Evolutionary conservation across 2,113 vertebrate species (phyloP), one percentile per base, ranked within the genome.

Genomic region (Pseudorectes ferrugineus): DNA sequence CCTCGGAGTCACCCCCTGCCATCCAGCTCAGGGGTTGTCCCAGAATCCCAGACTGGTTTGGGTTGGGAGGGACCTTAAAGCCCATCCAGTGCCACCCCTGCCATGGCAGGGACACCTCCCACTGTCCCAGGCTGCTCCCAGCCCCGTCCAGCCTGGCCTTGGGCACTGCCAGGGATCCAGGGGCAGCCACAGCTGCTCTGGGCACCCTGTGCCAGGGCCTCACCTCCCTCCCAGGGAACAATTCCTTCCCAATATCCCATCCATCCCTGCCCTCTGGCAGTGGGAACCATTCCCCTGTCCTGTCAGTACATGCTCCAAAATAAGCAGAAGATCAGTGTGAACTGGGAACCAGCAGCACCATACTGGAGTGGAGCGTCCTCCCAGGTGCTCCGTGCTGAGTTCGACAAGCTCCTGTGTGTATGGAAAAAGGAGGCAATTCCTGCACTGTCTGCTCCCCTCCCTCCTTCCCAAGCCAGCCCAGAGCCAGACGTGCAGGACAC

Each of bases 321-420:
- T 1, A 54, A 72, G 15, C 1, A 67, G 42, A 8, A 67, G 42
- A 8, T 15, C 12, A 29, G 45, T 0, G 17, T 25, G 48, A 59
- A 4, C 51, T 52, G 65, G 62, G 23, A 31, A 11, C 1, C 26
- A 24, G 40, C 63, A 28, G 0, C 0, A 2, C 4, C 33, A 8
- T 1, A 0, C 25, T 19, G 42, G 2, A 26, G 9, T 0, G 20
- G 14, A 33, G 22, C 2, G 43, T 4, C 68, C 19, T 18, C 54
- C 66, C 38, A 24, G 38, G 20, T 19, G 46, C 43, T 76, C 62
- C 36, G 2, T 2, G 59, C 14, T 2, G 57, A 52, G 36, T 1
- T 11, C 45, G 9, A 5, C 4, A 1, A 6, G 19, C 48, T 38
- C 35, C 72, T 1, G 26, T 13, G 38, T 0, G 6, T 48, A 4